These are phyloP conservation scores for Caenorhabditis briggsae DNA, from an alignment of 1,140 invertebrate genomes.

Conservation along the genomic window DNA sequence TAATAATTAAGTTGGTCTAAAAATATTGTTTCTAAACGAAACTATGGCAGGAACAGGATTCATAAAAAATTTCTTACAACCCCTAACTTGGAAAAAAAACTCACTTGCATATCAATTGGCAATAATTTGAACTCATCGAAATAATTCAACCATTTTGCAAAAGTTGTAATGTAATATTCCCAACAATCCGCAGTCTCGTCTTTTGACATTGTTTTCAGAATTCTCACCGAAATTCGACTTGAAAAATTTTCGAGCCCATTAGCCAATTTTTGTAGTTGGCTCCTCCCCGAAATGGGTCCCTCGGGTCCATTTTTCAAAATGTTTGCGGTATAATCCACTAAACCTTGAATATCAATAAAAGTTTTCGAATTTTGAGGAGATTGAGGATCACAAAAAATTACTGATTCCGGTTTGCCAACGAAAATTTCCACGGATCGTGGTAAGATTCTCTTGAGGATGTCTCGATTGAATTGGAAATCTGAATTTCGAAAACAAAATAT, in stretches of 20 bases:
- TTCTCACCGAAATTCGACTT: background rate
- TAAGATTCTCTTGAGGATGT: background rate
- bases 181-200: slow-evolving; percentile 24
- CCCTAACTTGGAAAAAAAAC: too few species aligned
- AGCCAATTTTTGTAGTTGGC: slow-evolving; percentile 8
- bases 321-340: background rate
- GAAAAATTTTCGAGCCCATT: background rate
- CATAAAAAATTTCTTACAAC: too few species aligned
- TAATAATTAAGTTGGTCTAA: too few species aligned
- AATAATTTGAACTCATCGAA: slow-evolving; percentile 6
- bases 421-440: slow-evolving; percentile 8
- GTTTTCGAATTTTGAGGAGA: background rate
- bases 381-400: slow-evolving; percentile 3
- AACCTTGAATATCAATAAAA: background rate
- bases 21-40: too few species aligned
- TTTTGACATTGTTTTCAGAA: background rate
- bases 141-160: slow-evolving; percentile 4
- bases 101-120: background rate
- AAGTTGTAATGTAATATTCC: slow-evolving; percentile 15
- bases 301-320: slow-evolving; percentile 10
- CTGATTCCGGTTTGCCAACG: slow-evolving; percentile 4
- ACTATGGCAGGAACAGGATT: too few species aligned
- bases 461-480: slow-evolving; percentile 18
- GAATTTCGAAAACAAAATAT: background rate
- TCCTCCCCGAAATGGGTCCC: background rate